Base-by-base conservation (phyloP, 2,797 vertebrate genomes). In the Pseudomugil gertrudae region DNA sequence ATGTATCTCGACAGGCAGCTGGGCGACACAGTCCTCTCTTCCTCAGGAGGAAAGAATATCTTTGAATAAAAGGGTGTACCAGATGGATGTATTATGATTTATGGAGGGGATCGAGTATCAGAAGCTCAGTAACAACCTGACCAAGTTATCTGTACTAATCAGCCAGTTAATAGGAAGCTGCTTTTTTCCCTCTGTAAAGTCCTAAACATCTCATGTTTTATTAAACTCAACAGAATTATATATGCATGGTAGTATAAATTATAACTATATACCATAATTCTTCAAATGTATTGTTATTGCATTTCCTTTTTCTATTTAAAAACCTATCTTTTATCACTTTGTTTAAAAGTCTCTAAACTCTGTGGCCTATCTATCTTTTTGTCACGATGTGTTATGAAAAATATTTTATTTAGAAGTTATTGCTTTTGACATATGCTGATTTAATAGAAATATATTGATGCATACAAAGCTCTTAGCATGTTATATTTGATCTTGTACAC, bases 11-110 rank as follows among this genome's bases (percentile, higher is more conserved):
- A 67, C 84, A 98, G 96, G 92, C 94, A 57, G 93, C 92, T 7
- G 94, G 94, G 7, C 92, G 94, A 74, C 94, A 95, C 76, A 86
- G 94, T 92, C 29, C 91, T 94, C 79, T 92, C 94, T 35, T 90
- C 93, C 63, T 90, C 95, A 69, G 91, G 93, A 48, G 94, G 93
- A 73, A 93, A 92, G 92, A 89, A 90, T 63, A 68, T 87, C 0
- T 94, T 93, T 88, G 95, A 97, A 72, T 96, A 90, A 94, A 73
- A 51, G 7, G 64, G 54, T 62, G 13, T 69, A 70, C 71, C 66
- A 66, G 79, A 48, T 0, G n/a, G 48, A 58, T 26, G 36, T 40
- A 30, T 64, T 33, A 11, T 17, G 23, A 57, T 45, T 52, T 61
- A 48, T 40, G 50, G 51, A 76, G 63, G 19, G 58, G 57, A 68